These are phyloP conservation scores for Leptodactylus fallax DNA, from an alignment of 2,797 vertebrate species.

Conservation along the genomic window DNA sequence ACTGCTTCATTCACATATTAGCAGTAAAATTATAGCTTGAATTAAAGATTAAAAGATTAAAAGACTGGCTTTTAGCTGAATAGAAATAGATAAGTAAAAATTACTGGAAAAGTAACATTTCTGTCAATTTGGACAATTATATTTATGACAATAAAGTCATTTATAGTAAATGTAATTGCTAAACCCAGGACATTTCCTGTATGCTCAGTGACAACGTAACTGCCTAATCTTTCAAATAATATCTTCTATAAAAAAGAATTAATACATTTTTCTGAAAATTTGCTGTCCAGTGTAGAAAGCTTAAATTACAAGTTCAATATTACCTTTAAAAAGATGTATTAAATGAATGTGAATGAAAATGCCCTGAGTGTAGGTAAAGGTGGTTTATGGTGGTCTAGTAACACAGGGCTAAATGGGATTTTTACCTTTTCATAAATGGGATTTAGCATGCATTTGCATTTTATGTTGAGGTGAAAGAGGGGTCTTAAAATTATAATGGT, in stretches of 20 bases:
- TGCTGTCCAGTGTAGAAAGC: slow-evolving; percentile 50
- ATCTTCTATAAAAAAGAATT: slow-evolving; percentile 56
- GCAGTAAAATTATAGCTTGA: not conserved
- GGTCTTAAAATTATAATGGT: slow-evolving; percentile 31
- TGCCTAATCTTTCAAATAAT: slow-evolving; percentile 53
- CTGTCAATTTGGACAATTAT: slow-evolving; percentile 45
- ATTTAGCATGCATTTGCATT: slow-evolving; percentile 45
- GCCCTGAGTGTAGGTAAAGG: slow-evolving; percentile 15
- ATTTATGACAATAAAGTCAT: slow-evolving; percentile 57
- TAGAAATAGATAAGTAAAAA: slow-evolving; percentile 17
- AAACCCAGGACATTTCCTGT: slow-evolving; percentile 49
- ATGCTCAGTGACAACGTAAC: slow-evolving; percentile 49
- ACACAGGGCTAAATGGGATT: slow-evolving; percentile 46
- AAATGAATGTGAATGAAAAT: slow-evolving; percentile 24
- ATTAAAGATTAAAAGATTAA: slow-evolving; percentile 30
- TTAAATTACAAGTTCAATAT: slow-evolving; percentile 54
- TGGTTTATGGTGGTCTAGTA: slow-evolving; percentile 23
- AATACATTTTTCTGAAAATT: slow-evolving; percentile 52
- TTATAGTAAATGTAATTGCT: slow-evolving; percentile 61
- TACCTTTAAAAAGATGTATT: slow-evolving; percentile 56
- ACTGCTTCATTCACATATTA: not conserved
- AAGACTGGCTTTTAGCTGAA: slow-evolving; percentile 25
- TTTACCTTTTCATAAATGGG: slow-evolving; percentile 28
- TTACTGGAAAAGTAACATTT: slow-evolving; percentile 28
- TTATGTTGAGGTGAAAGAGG: slow-evolving; percentile 21